These are phyloP conservation scores for Dicentrarchus labrax DNA, from an alignment of 2,113 vertebrate genomes.

Conservation along the genomic window DNA sequence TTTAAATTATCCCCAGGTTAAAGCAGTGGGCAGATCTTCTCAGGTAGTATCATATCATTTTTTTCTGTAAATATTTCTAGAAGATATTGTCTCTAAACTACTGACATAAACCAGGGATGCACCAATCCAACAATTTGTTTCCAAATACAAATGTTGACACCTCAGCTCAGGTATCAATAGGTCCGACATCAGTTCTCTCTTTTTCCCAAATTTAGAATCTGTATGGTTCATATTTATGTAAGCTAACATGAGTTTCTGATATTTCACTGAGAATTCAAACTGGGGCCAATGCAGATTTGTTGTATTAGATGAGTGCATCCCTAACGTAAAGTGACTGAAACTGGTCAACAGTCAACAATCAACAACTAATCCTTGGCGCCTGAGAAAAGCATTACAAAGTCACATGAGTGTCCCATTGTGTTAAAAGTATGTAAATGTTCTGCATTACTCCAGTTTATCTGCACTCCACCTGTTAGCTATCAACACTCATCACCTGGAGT, in stretches of 20 bases:
- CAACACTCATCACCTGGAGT: neutral
- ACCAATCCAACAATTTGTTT: neutral
- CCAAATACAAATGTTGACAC: neutral
- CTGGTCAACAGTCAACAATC: neutral
- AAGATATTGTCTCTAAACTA: neutral
- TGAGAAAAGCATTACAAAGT: neutral
- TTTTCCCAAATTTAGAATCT: too few relatives aligned
- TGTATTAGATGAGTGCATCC: neutral
- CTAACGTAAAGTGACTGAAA: neutral
- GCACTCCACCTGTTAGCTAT: neutral
- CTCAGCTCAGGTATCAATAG: neutral
- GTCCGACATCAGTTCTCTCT: too few relatives aligned
- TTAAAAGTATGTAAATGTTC: neutral
- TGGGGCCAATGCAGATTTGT: too few relatives aligned
- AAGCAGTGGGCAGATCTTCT: neutral
- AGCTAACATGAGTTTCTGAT: too few relatives aligned
- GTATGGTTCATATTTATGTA: too few relatives aligned
- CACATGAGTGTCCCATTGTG: neutral
- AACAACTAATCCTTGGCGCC: neutral
- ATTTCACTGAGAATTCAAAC: too few relatives aligned
- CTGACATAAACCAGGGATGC: neutral
- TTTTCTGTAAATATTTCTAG: neutral
- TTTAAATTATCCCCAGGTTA: neutral
- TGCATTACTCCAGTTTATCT: neutral
- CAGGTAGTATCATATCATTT: neutral